Evolutionary conservation across 2,797 vertebrate species (phyloP).

Genomic region (Paramormyrops hopkinsi): DNA sequence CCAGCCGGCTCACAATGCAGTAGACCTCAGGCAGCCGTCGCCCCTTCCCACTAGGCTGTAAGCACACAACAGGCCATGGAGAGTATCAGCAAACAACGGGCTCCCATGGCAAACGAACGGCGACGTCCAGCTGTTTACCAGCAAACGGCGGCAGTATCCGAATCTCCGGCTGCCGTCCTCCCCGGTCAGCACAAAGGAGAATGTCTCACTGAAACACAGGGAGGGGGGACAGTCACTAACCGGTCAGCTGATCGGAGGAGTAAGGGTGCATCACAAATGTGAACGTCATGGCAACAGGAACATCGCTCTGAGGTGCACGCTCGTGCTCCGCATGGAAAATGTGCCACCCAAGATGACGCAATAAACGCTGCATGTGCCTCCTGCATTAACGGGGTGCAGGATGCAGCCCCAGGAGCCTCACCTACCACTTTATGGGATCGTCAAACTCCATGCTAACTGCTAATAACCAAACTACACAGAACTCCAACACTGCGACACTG

Average conservation of each 20-base stretch:
- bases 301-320: neutral
- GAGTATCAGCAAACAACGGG: neutral
- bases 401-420: neutral
- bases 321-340: neutral
- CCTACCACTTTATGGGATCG: neutral
- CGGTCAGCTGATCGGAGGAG: conserved; percentile 31
- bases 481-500: neutral
- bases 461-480: neutral
- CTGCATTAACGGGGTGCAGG: neutral
- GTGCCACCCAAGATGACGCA: neutral
- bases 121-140: conserved; percentile 59
- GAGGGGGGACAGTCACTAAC: conserved; percentile 49
- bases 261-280: conserved; percentile 42
- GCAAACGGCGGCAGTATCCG: conserved; percentile 81
- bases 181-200: conserved; percentile 84
- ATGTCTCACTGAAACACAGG: conserved; percentile 69
- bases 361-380: neutral
- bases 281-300: neutral
- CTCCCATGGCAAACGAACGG: neutral
- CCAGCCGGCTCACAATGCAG: conserved; percentile 85
- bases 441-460: neutral
- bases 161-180: conserved; percentile 83
- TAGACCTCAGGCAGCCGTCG: conserved; percentile 71
- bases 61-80: conserved; percentile 15
- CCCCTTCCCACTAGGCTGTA: conserved; percentile 66